Evolutionary conservation across 2,113 vertebrate genomes (phyloP), one percentile per base, ranked within the genome.

Genomic region (Parotia lawesii): DNA sequence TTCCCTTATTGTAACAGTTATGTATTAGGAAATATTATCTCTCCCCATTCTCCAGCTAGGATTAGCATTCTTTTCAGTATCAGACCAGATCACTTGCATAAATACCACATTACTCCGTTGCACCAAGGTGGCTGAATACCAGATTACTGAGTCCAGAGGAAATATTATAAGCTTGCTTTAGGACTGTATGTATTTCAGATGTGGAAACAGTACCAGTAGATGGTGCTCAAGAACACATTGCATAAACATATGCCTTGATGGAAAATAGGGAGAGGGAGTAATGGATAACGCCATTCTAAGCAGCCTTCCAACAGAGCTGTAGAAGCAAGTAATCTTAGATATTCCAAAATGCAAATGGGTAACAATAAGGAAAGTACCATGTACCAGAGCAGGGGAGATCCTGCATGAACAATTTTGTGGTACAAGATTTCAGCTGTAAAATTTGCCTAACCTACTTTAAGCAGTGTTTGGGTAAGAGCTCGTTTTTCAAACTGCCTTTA

Each of bases 221-320:
- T 95, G 94, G 95, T 85, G 93, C 94, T 97, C 78, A 91, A 95
- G 85, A 97, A 94, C 51, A 95, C 12, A 66, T 51, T 87, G 87
- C 87, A 83, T 94, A 73, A 79, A 54, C 37, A 42, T 37, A 48
- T 62, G 8, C 18, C 27, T 48, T 40, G 64, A 35, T 62, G 0
- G 9, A 62, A 69, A 85, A 53, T 0, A 72, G 42, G 56, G 35
- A 45, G 15, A 35, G 22, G 71, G 24, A 60, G 12, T 19, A 79
- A 70, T 18, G 19, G 38, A 38, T 65, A 61, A 60, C 0, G 0
- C 13, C 54, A 76, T 70, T 89, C n/a, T 35, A 83, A 89, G 19
- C 21, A 66, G 60, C 9, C 64, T 92, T 79, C 64, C 47, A 58
- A 35, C 27, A 76, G 12, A 89, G 16, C 3, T 87, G 11, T 4